Evolutionary conservation across 2,888 invertebrate genomes (phyloP).

Genomic region (Cynaeus angustus): DNA sequence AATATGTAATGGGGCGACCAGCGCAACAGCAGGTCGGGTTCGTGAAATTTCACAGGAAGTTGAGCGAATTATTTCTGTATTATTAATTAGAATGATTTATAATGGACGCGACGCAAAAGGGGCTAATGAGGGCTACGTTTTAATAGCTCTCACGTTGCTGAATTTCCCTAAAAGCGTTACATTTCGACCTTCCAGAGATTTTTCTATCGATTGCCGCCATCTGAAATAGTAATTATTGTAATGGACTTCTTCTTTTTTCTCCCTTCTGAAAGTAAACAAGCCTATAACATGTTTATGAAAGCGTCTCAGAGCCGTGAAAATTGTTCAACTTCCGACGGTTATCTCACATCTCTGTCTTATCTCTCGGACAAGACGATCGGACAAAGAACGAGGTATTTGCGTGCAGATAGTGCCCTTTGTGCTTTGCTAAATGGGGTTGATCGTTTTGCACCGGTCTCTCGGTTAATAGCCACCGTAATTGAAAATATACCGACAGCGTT

Average conservation of each 20-base stretch:
- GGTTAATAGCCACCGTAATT: constrained; percentile 56
- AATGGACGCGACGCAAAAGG: constrained; percentile 52
- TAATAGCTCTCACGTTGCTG: constrained; percentile 49
- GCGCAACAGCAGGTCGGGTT: constrained; percentile 40
- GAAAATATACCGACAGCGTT: constrained; percentile 55
- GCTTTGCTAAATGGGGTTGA: constrained; percentile 42
- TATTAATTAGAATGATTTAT: constrained; percentile 62
- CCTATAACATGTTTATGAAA: constrained; percentile 48
- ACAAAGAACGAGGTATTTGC: constrained; percentile 12
- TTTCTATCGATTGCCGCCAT: constrained; percentile 18
- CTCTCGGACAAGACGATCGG: not conserved
- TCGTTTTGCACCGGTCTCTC: constrained; percentile 52
- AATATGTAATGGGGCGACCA: constrained; percentile 41
- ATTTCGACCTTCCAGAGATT: constrained; percentile 11
- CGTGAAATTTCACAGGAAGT: constrained; percentile 56
- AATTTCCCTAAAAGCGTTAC: constrained; percentile 5
- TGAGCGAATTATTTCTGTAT: constrained; percentile 57
- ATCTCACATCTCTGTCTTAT: not conserved
- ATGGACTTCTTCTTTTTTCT: constrained; percentile 40
- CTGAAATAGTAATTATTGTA: constrained; percentile 43
- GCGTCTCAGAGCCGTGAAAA: constrained; percentile 21
- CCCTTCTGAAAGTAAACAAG: constrained; percentile 38
- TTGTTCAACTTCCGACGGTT: constrained; percentile 4
- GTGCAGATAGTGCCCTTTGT: constrained; percentile 19
- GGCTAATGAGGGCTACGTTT: constrained; percentile 46